Evolutionary conservation across 2,113 vertebrate genomes (phyloP), one percentile per base, ranked within the genome.

Genomic region (Rhynchomys soricoides): DNA sequence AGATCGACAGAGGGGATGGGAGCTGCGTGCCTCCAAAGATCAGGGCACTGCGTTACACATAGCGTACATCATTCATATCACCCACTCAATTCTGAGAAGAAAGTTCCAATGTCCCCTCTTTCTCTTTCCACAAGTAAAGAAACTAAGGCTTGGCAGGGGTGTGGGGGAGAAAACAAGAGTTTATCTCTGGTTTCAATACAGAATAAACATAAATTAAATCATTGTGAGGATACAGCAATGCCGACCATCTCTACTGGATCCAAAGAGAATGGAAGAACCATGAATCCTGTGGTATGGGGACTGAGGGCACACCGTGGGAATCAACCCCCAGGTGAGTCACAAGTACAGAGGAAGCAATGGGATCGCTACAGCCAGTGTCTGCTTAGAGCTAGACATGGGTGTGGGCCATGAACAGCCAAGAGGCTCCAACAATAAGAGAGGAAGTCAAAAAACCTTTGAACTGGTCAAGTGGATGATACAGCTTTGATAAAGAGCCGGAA

Each of bases 341-440:
- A 92, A 34, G 43, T 43, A 75, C 37, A 88, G 50, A 24, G 8
- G n/a, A 88, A 0, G 24, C 74, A 75, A 24, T 34, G 3, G 34
- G 83, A 24, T 64, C 15, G 5, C 13, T 0, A n/a, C 50, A 15
- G 2, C 48, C 34, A 77, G 17, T 29, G 40, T 16, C 1, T 11
- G 19, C 48, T 43, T 13, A 6, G 7, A 19, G 5, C 52, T 70
- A 6, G 26, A 81, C 16, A 55, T 11, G 73, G 89, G 85, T 5
- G 12, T 70, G 92, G 55, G 75, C 8, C 15, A 50, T 2, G 0
- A 10, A 75, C 26, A 87, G 73, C 78, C 62, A 57, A 85, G 59
- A 89, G 8, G 4, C 93, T 70, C 12, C n/a, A 91, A 68, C 95
- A 89, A 97, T 97, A 97, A 96, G 83, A 89, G 37, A 94, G 97